phyloP scores from a whole-genome alignment of 2,113 vertebrate genomes.

The western clawed frog (Xenopus tropicalis) region UCB_Xtro_10.0 CM004443.2:151676001-151676500 shows the following conservation, averaged over 20 bases:
- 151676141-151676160: slow-evolving; percentile 58
- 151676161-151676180: too few relatives aligned
- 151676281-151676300: slow-evolving; percentile 96
- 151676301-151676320: slow-evolving; percentile 91
- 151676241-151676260: too few relatives aligned
- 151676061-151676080: slow-evolving; percentile 55
- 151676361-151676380: slow-evolving; percentile 88
- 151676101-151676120: slow-evolving; percentile 99
- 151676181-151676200: too few relatives aligned
- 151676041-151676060: too few relatives aligned
- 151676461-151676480: slow-evolving; percentile 49
- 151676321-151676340: slow-evolving; percentile 98
- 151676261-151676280: neutral
- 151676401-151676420: slow-evolving; percentile 94
- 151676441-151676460: slow-evolving; percentile 72
- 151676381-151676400: slow-evolving; percentile 97
- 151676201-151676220: too few relatives aligned
- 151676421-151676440: slow-evolving; percentile 88
- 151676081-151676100: slow-evolving; percentile 64
- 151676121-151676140: slow-evolving; percentile 97
- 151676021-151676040: too few relatives aligned
- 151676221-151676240: too few relatives aligned
- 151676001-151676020: too few relatives aligned
- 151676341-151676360: slow-evolving; percentile 96
- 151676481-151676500: slow-evolving; percentile 7